These are phyloP conservation scores for Oedothorax gibbosus DNA, from an alignment of 1,140 invertebrate species.

Conservation along the genomic window DNA sequence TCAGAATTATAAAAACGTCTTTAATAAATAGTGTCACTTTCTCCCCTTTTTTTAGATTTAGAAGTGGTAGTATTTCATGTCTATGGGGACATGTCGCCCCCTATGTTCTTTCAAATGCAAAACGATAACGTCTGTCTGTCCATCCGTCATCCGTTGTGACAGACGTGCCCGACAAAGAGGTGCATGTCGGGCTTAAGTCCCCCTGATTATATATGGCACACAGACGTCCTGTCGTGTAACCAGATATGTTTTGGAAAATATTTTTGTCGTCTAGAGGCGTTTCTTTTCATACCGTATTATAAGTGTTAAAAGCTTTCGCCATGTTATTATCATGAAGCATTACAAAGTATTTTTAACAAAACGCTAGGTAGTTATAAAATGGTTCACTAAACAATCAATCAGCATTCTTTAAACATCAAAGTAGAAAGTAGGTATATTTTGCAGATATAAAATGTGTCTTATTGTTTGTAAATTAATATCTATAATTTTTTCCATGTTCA, in stretches of 20 bases:
- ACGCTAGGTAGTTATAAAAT: too few species aligned
- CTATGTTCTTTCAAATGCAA: constrained; percentile 45
- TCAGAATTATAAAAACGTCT: too few species aligned
- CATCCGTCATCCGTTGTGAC: constrained; percentile 27
- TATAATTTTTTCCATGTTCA: too few species aligned
- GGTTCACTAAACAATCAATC: too few species aligned
- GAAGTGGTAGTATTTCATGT: neutral
- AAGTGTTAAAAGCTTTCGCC: too few species aligned
- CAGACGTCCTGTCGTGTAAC: constrained; percentile 27
- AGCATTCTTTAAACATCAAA: too few species aligned
- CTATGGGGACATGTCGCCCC: neutral
- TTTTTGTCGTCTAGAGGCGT: neutral
- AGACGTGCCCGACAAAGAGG: constrained; percentile 21
- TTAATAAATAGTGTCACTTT: neutral
- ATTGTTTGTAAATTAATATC: too few species aligned
- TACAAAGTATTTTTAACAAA: too few species aligned
- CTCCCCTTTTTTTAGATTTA: neutral
- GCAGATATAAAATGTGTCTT: too few species aligned
- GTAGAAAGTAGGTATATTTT: too few species aligned
- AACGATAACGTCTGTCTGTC: constrained; percentile 26
- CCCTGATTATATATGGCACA: constrained; percentile 34
- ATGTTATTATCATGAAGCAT: too few species aligned
- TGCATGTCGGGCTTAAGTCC: too few species aligned
- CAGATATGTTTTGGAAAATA: constrained; percentile 17
- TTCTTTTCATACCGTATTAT: neutral